These are phyloP conservation scores for Pachliopta kotzebuea DNA, from an alignment of 2,888 invertebrate genomes.

Conservation along the genomic window DNA sequence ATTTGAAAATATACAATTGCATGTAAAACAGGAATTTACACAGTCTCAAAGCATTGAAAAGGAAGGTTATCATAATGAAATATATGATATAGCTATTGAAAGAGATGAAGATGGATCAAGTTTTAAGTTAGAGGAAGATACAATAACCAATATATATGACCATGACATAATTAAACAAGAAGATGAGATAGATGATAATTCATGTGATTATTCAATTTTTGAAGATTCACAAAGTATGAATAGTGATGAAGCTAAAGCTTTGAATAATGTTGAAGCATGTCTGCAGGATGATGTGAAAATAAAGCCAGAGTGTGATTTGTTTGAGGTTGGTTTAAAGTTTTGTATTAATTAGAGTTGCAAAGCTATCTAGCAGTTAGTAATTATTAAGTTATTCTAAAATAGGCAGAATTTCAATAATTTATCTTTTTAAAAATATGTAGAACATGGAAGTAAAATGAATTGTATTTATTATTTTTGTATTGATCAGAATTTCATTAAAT, in stretches of 20 bases:
- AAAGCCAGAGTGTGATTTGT: constrained; percentile 45
- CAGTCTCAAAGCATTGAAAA: constrained; percentile 4
- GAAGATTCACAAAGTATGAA: constrained; percentile 59
- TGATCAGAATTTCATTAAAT: not conserved
- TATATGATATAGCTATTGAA: constrained; percentile 13
- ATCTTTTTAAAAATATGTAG: not conserved
- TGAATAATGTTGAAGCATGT: constrained; percentile 65
- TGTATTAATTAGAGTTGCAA: not conserved
- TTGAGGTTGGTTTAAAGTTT: constrained; percentile 41
- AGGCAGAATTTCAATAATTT: not conserved
- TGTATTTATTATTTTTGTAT: too few species aligned
- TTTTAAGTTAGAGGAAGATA: not conserved
- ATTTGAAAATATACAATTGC: constrained; percentile 44
- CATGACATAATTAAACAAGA: constrained; percentile 48
- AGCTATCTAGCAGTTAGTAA: too few species aligned
- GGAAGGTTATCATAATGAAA: not conserved
- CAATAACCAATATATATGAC: constrained; percentile 21
- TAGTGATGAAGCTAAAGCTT: constrained; percentile 58
- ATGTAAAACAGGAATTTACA: constrained; percentile 46
- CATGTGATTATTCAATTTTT: constrained; percentile 56
- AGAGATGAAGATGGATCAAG: constrained; percentile 4
- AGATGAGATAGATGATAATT: constrained; percentile 38
- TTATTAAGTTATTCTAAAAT: not conserved
- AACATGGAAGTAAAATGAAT: too few species aligned
- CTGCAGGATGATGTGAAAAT: constrained; percentile 55